Evolutionary conservation across 2,888 invertebrate genomes (phyloP).

Genomic region (Aleiodes leptofemur): DNA sequence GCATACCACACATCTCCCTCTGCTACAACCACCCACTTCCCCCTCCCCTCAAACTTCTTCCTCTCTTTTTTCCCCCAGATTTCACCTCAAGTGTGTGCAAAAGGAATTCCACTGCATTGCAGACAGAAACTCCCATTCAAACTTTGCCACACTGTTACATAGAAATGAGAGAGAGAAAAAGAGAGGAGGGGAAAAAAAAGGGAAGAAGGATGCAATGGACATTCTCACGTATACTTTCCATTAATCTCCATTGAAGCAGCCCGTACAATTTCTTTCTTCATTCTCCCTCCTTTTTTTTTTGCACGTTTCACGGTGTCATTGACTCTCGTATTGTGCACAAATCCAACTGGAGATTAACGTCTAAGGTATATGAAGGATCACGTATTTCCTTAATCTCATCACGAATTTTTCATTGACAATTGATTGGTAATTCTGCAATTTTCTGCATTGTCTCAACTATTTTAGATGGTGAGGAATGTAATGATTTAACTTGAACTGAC

Average conservation of each 20-base stretch:
- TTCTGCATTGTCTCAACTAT: not conserved
- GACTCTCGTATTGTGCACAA: conserved; percentile 22
- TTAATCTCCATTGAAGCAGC: conserved; percentile 60
- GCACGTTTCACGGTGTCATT: conserved; percentile 18
- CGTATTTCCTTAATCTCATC: conserved; percentile 42
- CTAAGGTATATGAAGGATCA: conserved; percentile 40
- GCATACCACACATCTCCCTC: conserved; percentile 19
- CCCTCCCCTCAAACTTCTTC: not conserved
- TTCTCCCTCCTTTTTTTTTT: not conserved
- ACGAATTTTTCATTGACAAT: conserved; percentile 3
- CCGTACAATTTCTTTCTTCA: not conserved
- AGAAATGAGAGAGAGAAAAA: conserved; percentile 28
- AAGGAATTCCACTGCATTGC: conserved; percentile 46
- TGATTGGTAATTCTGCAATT: no score
- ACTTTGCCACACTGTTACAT: conserved; percentile 3
- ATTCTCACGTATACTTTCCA: conserved; percentile 54
- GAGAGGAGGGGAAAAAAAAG: conserved; percentile 10
- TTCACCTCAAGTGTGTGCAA: conserved; percentile 43
- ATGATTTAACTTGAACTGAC: not conserved
- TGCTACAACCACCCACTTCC: not conserved
- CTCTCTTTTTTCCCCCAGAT: conserved; percentile 6
- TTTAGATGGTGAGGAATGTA: no score
- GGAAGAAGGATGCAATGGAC: conserved; percentile 23
- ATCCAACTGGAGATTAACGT: conserved; percentile 1
- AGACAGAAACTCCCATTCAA: conserved; percentile 30